These are phyloP conservation scores for Phengaris alcon DNA, from an alignment of 2,888 invertebrate genomes.

Conservation along the genomic window DNA sequence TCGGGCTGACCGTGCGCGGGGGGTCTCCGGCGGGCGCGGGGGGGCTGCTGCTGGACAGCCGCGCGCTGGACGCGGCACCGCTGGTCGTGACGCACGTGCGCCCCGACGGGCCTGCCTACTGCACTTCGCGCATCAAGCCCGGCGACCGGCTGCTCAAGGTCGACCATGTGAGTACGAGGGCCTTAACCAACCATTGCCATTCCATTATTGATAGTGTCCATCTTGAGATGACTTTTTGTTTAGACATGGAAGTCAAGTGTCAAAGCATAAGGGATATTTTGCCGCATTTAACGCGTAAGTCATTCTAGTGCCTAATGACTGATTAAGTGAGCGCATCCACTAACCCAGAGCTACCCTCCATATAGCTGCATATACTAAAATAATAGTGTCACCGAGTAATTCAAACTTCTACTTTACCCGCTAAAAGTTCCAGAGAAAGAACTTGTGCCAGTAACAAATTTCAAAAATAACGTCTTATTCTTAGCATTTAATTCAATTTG, in stretches of 20 bases:
- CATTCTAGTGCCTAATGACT: too few species aligned
- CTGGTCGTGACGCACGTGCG: slow-evolving; percentile 93
- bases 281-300: too few species aligned
- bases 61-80: slow-evolving; percentile 82
- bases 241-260: too few species aligned
- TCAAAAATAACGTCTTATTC: neutral
- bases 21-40: slow-evolving; percentile 81
- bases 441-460: slow-evolving; percentile 4
- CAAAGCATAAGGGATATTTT: too few species aligned
- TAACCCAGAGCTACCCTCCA: too few species aligned
- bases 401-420: neutral
- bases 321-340: too few species aligned
- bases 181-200: too few species aligned
- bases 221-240: too few species aligned
- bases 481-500: neutral
- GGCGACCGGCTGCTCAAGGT: slow-evolving; percentile 94
- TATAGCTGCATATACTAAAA: neutral
- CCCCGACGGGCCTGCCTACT: slow-evolving; percentile 93
- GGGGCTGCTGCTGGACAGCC: slow-evolving; percentile 80
- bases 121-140: slow-evolving; percentile 92
- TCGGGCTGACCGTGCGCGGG: slow-evolving; percentile 93
- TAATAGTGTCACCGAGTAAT: neutral
- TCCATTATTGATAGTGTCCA: too few species aligned
- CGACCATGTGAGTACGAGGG: slow-evolving; percentile 82
- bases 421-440: neutral